Evolutionary conservation across 2,797 vertebrate species (phyloP).

Genomic region (Thamnophis elegans): DNA sequence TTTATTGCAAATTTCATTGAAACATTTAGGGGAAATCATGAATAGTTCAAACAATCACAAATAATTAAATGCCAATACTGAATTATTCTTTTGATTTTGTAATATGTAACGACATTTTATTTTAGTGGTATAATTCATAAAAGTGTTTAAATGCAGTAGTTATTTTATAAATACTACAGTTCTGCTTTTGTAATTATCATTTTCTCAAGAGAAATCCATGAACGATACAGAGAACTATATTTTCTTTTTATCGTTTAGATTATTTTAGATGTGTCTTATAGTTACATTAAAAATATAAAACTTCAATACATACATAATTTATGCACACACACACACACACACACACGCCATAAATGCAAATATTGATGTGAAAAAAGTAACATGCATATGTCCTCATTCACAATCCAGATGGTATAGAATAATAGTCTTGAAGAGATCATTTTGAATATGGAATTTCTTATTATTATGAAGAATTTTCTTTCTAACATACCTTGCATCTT

Average conservation of each 20-base stretch:
- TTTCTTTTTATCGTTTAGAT: background rate
- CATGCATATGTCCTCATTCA: background rate
- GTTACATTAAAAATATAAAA: background rate
- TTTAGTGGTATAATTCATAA: background rate
- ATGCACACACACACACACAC: background rate
- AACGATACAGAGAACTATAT: conserved; percentile 3
- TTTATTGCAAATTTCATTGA: background rate
- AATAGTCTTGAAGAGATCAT: background rate
- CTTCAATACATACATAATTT: background rate
- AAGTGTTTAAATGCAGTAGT: background rate
- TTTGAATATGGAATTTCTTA: background rate
- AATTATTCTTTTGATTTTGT: background rate
- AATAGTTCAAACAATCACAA: background rate
- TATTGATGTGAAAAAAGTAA: background rate
- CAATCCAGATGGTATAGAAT: background rate
- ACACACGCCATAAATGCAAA: background rate
- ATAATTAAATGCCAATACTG: background rate
- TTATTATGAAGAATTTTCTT: background rate
- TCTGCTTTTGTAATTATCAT: conserved; percentile 11
- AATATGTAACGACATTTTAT: background rate
- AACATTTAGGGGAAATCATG: background rate
- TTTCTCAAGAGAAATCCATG: background rate
- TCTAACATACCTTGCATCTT: background rate
- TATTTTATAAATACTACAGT: conserved; percentile 4
- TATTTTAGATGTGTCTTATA: background rate